These are phyloP conservation scores for Dolichomitus sp. DNA, from an alignment of 2,888 invertebrate species.

Conservation along the genomic window DNA sequence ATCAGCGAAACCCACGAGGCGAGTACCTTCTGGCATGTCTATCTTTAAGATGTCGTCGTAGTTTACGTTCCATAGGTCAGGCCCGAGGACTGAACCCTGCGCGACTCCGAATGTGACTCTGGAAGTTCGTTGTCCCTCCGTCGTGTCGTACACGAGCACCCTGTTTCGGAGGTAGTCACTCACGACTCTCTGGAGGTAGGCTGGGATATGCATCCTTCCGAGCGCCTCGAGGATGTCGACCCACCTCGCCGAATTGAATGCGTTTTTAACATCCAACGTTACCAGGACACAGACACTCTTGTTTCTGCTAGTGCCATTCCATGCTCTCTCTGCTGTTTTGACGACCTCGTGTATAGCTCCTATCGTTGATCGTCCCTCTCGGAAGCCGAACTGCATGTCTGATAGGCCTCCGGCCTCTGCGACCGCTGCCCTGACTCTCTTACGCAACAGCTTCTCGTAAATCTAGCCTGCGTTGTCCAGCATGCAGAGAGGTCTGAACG, in stretches of 20 bases:
- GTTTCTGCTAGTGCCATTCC: neutral
- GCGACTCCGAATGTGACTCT: conserved; percentile 29
- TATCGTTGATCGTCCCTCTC: no score
- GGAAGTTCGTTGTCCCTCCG: neutral
- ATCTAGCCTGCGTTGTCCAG: no score
- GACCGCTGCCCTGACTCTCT: no score
- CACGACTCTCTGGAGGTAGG: conserved; percentile 15
- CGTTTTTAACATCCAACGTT: no score
- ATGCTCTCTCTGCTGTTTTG: neutral
- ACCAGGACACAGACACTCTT: conserved; percentile 15
- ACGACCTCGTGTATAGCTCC: neutral
- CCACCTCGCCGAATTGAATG: conserved; percentile 6
- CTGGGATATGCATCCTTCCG: conserved; percentile 6
- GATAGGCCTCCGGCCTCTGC: no score
- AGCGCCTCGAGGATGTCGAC: conserved; percentile 12
- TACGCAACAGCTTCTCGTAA: no score
- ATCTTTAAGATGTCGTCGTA: conserved; percentile 20
- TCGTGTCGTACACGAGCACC: no score
- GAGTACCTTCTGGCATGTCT: neutral
- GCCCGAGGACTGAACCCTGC: conserved; percentile 2
- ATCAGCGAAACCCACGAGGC: conserved; percentile 21
- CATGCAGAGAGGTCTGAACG: no score
- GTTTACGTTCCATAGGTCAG: conserved; percentile 32
- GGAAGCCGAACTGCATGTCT: no score
- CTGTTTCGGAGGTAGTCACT: conserved; percentile 14